Evolutionary conservation across 2,888 invertebrate species (phyloP), one percentile per base, ranked within the genome.

Genomic region (Meteorus cinctellus): DNA sequence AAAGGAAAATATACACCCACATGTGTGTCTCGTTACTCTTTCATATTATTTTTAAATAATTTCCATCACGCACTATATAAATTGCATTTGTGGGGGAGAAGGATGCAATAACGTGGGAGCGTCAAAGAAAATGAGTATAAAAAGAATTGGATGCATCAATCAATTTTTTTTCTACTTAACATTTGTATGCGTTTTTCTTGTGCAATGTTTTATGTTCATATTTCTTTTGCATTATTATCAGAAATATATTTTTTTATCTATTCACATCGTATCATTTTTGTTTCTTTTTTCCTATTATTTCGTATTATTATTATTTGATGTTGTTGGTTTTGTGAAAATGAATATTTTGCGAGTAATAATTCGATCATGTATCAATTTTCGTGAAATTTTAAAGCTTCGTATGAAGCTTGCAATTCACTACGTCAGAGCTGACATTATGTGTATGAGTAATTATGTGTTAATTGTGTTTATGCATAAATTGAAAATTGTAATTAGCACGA

Each of bases 381-480:
- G 16, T 4, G 16, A 48, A n/a, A 48, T 48, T 48, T n/a, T 16
- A n/a, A 16, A 5, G 4, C 4, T 5, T 4, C 3, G 1, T 16
- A 48, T 45, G 10, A 45, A 48, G 3, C 3, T 48, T 16, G n/a
- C n/a, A 48, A 48, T 48, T n/a, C 1, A 16, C 1, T 48, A 48
- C 48, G n/a, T 48, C 48, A 48, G 16, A 48, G 16, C 4, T 48
- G 24, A 5, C 4, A 48, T 48, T 16, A 4, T n/a, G 3, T 14
- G 14, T 16, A 4, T 48, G n/a, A 4, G n/a, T 48, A 48, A 48
- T 48, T 48, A 48, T 48, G 12, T n/a, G n/a, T 48, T n/a, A n/a
- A 48, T 36, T 66, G n/a, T 70, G 27, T 24, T 24, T 70, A 31
- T n/a, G 8, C 19, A 34, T 34, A 65, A 65, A 65, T 19, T 65